Base-by-base conservation (phyloP, 2,888 invertebrate genomes). In the Mystacides longicornis region DNA sequence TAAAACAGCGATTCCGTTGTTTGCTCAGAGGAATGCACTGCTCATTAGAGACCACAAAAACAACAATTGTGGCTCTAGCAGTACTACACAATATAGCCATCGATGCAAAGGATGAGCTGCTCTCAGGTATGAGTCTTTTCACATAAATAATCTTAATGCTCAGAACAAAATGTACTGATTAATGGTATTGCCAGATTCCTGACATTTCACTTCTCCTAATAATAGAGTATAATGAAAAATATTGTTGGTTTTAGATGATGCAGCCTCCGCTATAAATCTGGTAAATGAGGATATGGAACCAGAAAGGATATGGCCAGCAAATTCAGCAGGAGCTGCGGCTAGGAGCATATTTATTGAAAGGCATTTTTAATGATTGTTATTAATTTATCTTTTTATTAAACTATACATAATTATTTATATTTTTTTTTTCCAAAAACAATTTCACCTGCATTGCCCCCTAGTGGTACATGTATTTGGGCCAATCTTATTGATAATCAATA, bases 1-100 rank as follows among this genome's bases (percentile, higher is more conserved):
- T 56, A 58, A 62, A 62, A 47, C 54, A 55, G 37, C 23, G 62
- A 7, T 62, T 60, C 33, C 55, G 49, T 20, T 62, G 59, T 45
- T 19, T 60, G 45, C 51, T 60, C 55, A 57, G 31, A 51, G 62
- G 52, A 4, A 27, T 59, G n/a, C n/a, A 18, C 2, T 18, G 45
- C 18, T 42, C 47, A 7, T n/a, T 59, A 4, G 31, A 54, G 4
- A 59, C 48, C 11, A 43, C 45, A 2, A 54, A 54, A 31, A 14
- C 14, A n/a, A 23, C 21, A 2, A 55, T 59, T n/a, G 57, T 59
- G 11, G 60, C 60, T 1, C 42, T 55, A 11, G 60, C 60, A 18
- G 53, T 60, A 11, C 42, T 58, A 2, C 56, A 60, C 22, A 53
- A 55, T 43, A 56, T 60, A n/a, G 56, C 60, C 14, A 46, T 59